Evolutionary conservation across 2,113 vertebrate genomes (phyloP).

Genomic region (Thamnaconus septentrionalis): DNA sequence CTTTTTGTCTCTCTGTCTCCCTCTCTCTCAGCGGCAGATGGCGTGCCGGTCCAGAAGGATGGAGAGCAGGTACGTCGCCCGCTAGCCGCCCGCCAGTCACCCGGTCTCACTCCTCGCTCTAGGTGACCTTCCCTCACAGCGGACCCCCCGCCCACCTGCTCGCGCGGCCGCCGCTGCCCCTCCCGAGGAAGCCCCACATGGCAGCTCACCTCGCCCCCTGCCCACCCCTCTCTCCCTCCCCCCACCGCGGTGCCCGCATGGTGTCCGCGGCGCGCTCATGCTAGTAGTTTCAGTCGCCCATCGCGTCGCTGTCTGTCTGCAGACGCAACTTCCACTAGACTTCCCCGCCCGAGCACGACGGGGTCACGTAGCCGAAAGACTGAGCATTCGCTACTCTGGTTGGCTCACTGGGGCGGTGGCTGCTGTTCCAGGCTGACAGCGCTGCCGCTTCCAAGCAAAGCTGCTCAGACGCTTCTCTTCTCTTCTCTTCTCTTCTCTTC

Average conservation of each 20-base stretch:
- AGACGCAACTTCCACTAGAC: constrained; percentile 35
- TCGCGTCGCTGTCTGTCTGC: constrained; percentile 27
- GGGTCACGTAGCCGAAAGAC: constrained; percentile 37
- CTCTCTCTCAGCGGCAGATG: constrained; percentile 70
- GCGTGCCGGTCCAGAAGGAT: constrained; percentile 81
- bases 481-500: constrained; percentile 20
- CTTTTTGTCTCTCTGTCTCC: constrained; percentile 21
- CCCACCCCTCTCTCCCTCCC: not conserved
- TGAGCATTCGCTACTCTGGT: constrained; percentile 23
- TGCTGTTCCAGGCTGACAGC: constrained; percentile 41
- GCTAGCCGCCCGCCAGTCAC: not conserved
- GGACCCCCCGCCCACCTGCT: constrained; percentile 10
- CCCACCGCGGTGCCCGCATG: not conserved
- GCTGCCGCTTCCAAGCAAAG: constrained; percentile 37
- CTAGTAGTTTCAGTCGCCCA: constrained; percentile 42
- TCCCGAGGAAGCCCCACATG: no score
- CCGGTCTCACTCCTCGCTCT: constrained; percentile 4
- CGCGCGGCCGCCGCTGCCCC: constrained; percentile 14
- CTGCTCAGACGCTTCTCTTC: constrained; percentile 29
- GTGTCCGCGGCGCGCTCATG: constrained; percentile 29
- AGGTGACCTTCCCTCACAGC: constrained; percentile 45
- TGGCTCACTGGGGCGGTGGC: constrained; percentile 41
- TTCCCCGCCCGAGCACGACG: not conserved
- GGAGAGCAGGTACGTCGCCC: constrained; percentile 78
- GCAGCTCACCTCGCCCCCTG: no score